Evolutionary conservation across 2,113 vertebrate species (phyloP), one percentile per base, ranked within the genome.

Genomic region (Notiomystis cincta): DNA sequence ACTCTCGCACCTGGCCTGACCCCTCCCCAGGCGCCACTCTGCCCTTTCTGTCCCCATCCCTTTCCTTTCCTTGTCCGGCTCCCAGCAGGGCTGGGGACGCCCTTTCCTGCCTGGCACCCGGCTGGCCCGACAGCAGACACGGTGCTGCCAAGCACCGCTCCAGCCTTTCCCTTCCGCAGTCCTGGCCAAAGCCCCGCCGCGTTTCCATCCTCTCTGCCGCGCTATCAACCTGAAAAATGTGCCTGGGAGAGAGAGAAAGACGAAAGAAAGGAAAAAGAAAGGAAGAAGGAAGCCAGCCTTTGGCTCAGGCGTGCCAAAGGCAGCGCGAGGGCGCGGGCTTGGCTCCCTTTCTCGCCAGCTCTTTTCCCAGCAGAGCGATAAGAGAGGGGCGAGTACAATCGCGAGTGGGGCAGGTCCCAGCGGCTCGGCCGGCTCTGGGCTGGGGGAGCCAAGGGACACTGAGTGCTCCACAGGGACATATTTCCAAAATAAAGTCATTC

Each of bases 401-500:
- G 11, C 12, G 40, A 96, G 93, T 33, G 3, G 58, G 95, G 90
- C 76, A 67, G 87, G 82, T 95, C 95, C 92, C 89, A 81, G 82
- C 2, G 24, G 88, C 94, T 66, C 6, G 0, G 15, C 38, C 4
- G 4, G 78, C 96, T 88, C 87, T 82, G 94, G 67, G 37, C 44
- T 14, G 13, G 73, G 87, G 70, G 20, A 71, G 66, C 75, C 8
- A 11, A 90, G 70, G 95, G 95, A 87, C 75, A 42, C 1, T 0
- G 54, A 58, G 10, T 82, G 84, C 83, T 95, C 97, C 82, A 2
- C n/a, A 60, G 96, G 96, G 97, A 96, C 97, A 98, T 98, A 96
- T 94, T 98, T 98, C 95, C 80, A 94, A 95, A 96, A 90, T 97
- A 94, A 72, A 96, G 83, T 98, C 96, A 98, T 96, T 60, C 90